Percentiles rank a stretch among this genome's conserved stretches.
phyloP scores from a whole-genome alignment of 2,888 invertebrate genomes.

The Desoria tigrina region DNA sequence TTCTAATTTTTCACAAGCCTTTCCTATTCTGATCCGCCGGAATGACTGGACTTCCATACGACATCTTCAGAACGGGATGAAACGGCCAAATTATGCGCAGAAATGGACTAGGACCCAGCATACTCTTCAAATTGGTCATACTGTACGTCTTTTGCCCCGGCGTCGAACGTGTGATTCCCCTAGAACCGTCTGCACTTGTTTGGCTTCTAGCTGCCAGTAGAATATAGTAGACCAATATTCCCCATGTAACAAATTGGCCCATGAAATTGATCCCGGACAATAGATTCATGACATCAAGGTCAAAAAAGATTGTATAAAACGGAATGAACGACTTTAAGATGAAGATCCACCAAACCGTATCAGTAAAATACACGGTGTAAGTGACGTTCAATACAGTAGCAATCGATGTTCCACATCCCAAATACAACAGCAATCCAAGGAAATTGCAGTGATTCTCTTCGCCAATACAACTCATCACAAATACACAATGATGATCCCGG shows the following conservation, averaged over 20 bases:
- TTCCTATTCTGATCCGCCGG: no score
- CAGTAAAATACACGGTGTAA: slow-evolving; percentile 26
- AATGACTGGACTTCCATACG: not conserved
- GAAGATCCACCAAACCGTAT: slow-evolving; percentile 32
- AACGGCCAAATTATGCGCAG: slow-evolving; percentile 49
- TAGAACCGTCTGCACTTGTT: slow-evolving; percentile 31
- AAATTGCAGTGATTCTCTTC: slow-evolving; percentile 52
- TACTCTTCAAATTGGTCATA: slow-evolving; percentile 34
- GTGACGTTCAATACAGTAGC: slow-evolving; percentile 20
- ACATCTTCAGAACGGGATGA: slow-evolving; percentile 17
- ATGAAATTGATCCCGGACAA: slow-evolving; percentile 37
- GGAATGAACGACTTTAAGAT: slow-evolving; percentile 35
- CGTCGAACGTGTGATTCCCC: slow-evolving; percentile 18
- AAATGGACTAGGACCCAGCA: slow-evolving; percentile 46
- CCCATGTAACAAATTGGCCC: slow-evolving; percentile 35
- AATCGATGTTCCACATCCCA: slow-evolving; percentile 34
- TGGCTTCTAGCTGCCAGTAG: slow-evolving; percentile 32
- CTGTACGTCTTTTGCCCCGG: slow-evolving; percentile 20
- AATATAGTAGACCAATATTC: slow-evolving; percentile 43
- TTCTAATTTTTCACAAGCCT: not conserved
- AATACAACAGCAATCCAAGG: slow-evolving; percentile 46
- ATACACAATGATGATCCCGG: slow-evolving; percentile 51
- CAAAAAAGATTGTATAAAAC: slow-evolving; percentile 44
- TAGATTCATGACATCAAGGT: slow-evolving; percentile 33
- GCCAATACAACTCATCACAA: slow-evolving; percentile 49